Percentiles rank a stretch among this genome's conserved stretches.
phyloP scores from a whole-genome alignment of 2,888 invertebrate genomes.

The Ethmia dodecea region DNA sequence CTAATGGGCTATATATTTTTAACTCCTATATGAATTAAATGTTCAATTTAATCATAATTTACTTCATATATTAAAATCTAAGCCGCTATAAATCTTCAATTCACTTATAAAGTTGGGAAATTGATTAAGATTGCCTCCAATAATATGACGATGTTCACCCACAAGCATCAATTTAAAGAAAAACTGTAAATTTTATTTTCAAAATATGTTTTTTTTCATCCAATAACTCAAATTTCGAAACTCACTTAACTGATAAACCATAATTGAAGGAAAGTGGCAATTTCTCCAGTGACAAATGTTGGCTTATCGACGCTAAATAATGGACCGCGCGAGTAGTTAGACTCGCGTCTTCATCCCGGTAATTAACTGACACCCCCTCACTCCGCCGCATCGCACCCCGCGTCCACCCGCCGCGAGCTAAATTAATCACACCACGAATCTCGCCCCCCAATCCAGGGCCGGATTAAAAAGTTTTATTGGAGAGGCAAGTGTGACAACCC shows the following conservation, averaged over 20 bases:
- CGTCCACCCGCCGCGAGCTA: slow-evolving; percentile 42
- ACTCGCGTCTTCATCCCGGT: slow-evolving; percentile 73
- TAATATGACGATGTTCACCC: neutral
- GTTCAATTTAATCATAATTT: too few relatives aligned
- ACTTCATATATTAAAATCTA: too few relatives aligned
- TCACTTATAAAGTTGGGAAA: neutral
- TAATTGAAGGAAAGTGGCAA: slow-evolving; percentile 68
- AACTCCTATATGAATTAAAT: too few relatives aligned
- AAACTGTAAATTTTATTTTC: neutral
- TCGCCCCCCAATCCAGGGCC: slow-evolving; percentile 69
- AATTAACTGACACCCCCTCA: slow-evolving; percentile 58
- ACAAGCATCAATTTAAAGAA: neutral
- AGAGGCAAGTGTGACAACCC: slow-evolving; percentile 60
- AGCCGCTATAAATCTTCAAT: neutral
- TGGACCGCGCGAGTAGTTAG: slow-evolving; percentile 66
- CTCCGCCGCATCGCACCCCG: slow-evolving; percentile 19
- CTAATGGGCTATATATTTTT: too few relatives aligned
- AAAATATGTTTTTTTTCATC: too few relatives aligned
- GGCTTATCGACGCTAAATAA: slow-evolving; percentile 71
- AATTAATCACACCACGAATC: slow-evolving; percentile 77
- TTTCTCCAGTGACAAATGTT: slow-evolving; percentile 70
- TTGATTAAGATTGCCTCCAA: neutral
- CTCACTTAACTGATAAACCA: slow-evolving; percentile 64
- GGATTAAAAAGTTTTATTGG: slow-evolving; percentile 78
- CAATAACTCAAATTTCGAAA: slow-evolving; percentile 27